Evolutionary conservation across 2,888 invertebrate species (phyloP), one percentile per base, ranked within the genome.

Genomic region (Rotaria magnacalcarata): DNA sequence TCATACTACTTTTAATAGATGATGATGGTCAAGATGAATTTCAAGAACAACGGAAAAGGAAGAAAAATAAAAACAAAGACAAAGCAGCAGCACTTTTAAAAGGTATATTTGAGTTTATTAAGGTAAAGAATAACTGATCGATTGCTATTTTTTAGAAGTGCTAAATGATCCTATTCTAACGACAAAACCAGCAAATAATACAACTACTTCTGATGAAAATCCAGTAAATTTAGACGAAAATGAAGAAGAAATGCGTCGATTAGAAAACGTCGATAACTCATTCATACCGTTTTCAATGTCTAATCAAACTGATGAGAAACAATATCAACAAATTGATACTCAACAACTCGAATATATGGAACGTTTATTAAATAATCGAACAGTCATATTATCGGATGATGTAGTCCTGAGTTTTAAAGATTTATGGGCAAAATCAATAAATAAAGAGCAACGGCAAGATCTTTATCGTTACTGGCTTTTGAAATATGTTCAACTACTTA

Each of bases 181-280:
- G 47, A 47, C 43, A 43, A 11, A 14, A 80, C 21, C 43, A 43
- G 0, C 80, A 34, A 27, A 34, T 14, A 19, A 19, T 67, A 67
- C 67, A 34, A 19, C 34, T 34, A 47, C 0, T 24, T 5, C 0
- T 47, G 80, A 47, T 21, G 80, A 80, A 8, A 47, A 80, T 80
- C 47, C 24, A n/a, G 19, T 47, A n/a, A 47, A 43, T 80, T 10
- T 47, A 24, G 47, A 47, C 11, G 80, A 80, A 11, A 47, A 80
- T 47, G 80, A 80, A n/a, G 80, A 80, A 80, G 80, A 80, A 80
- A 4, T n/a, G n/a, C n/a, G 47, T 7, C 80, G 80, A 24, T 24
- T 43, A 80, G 80, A 80, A 19, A 80, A 80, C n/a, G 14, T 67
- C 19, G 67, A 67, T 34, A 4, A 67, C 19, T 16, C 7, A 27